Evolutionary conservation across 1,140 invertebrate genomes (phyloP).

Genomic region (Mamestra configurata): DNA sequence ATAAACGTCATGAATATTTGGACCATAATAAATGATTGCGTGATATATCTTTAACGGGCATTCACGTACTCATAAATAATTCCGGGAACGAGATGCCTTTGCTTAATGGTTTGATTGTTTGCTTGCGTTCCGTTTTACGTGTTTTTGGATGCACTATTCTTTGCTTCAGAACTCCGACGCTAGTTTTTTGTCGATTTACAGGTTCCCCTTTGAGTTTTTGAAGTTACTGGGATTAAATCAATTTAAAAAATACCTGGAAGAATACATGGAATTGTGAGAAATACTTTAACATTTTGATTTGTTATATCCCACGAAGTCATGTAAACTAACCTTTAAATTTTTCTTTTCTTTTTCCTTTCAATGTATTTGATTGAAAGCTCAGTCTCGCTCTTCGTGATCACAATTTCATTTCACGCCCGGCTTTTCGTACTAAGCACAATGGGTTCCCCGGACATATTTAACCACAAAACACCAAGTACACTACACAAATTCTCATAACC

Average conservation of each 20-base stretch:
- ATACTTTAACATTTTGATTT: too few species aligned
- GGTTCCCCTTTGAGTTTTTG: too few species aligned
- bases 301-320: too few species aligned
- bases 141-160: conserved; percentile 3
- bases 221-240: too few species aligned
- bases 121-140: neutral
- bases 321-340: too few species aligned
- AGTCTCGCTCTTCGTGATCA: too few species aligned
- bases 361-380: too few species aligned
- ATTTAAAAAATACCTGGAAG: too few species aligned
- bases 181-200: too few species aligned
- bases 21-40: conserved; percentile 33
- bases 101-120: conserved; percentile 21
- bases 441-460: neutral
- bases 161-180: neutral
- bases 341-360: too few species aligned
- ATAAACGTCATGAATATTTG: conserved; percentile 30
- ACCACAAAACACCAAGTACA: neutral
- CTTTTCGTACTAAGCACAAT: neutral
- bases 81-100: neutral
- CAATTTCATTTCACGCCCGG: neutral
- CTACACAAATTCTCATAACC: neutral
- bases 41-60: conserved; percentile 20
- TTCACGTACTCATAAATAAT: conserved; percentile 45
- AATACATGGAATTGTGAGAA: too few species aligned